Evolutionary conservation across 2,888 invertebrate species (phyloP).

Genomic region (Peribatodes rhomboidaria): DNA sequence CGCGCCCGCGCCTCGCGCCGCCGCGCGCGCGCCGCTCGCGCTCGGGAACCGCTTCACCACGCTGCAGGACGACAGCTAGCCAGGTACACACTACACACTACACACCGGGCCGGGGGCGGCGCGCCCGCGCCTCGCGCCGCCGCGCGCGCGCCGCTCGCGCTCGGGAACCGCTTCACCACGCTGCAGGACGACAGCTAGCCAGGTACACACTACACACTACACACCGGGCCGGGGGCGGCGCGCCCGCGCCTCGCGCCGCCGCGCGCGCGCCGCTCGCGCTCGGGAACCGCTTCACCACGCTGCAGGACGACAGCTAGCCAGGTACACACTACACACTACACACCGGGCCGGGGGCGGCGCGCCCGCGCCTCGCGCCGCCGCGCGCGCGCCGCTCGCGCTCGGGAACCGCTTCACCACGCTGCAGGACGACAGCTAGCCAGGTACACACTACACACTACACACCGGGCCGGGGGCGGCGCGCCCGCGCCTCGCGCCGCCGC

Average conservation of each 20-base stretch:
- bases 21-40: slow-evolving; percentile 63
- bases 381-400: slow-evolving; percentile 68
- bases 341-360: slow-evolving; percentile 56
- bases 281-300: slow-evolving; percentile 72
- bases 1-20: slow-evolving; percentile 47
- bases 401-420: slow-evolving; percentile 77
- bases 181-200: not conserved
- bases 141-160: slow-evolving; percentile 66
- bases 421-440: slow-evolving; percentile 80
- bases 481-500: slow-evolving; percentile 43
- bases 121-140: slow-evolving; percentile 46
- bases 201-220: no score
- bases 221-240: slow-evolving; percentile 56
- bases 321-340: no score
- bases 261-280: slow-evolving; percentile 68
- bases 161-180: slow-evolving; percentile 74
- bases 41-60: slow-evolving; percentile 77
- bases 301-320: not conserved
- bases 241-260: slow-evolving; percentile 44
- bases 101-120: slow-evolving; percentile 56
- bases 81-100: no score
- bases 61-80: slow-evolving; percentile 49
- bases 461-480: slow-evolving; percentile 55
- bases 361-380: slow-evolving; percentile 43
- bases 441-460: no score